Conservation (phyloP, 2,888 invertebrate species). For the Dione vanillae region DNA sequence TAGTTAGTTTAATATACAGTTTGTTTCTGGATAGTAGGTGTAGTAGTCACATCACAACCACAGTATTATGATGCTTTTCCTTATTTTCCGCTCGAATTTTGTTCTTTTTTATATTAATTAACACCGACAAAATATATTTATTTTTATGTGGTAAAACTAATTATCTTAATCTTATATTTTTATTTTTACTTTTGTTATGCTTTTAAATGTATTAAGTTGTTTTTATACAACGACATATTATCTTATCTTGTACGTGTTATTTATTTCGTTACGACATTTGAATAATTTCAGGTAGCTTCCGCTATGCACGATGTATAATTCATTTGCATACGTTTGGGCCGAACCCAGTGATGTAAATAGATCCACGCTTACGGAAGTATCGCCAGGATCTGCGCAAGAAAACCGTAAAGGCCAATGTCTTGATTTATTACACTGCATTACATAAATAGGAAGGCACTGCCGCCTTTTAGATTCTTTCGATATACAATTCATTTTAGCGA, state of each 20-base stretch:
- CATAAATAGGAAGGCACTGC: conserved; percentile 44
- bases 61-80: too few species aligned
- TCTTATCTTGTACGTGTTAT: conserved; percentile 1
- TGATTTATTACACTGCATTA: conserved; percentile 43
- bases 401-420: conserved; percentile 45
- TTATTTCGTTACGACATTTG: conserved; percentile 14
- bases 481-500: conserved; percentile 48
- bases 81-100: too few species aligned
- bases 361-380: conserved; percentile 41
- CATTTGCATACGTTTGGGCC: conserved; percentile 37
- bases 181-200: background rate
- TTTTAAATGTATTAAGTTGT: conserved; percentile 5
- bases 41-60: too few species aligned
- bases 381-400: conserved; percentile 38
- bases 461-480: conserved; percentile 46
- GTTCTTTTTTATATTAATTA: background rate
- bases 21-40: too few species aligned
- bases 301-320: conserved; percentile 14
- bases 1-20: too few species aligned
- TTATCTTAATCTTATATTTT: background rate
- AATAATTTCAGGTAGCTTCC: conserved; percentile 23
- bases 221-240: conserved; percentile 4
- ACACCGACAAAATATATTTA: background rate
- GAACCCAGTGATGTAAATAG: conserved; percentile 42
- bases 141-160: background rate